Evolutionary conservation across 2,888 invertebrate genomes (phyloP).

Genomic region (Drosophila emarginata): DNA sequence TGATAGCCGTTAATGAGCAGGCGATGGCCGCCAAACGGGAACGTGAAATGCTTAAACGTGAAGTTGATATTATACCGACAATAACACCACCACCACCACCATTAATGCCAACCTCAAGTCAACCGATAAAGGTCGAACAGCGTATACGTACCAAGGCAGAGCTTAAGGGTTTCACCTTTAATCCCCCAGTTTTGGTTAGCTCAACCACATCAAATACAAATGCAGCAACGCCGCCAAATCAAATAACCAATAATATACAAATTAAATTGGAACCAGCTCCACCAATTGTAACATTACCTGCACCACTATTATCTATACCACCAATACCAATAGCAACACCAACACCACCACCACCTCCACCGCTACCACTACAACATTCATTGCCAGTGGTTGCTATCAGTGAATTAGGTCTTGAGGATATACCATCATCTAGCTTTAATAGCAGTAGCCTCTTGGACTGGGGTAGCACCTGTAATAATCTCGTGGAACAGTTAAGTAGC

Average conservation of each 20-base stretch:
- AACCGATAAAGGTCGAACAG: constrained; percentile 55
- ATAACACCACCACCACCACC: constrained; percentile 14
- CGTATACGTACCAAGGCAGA: constrained; percentile 94
- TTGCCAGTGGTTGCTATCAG: background rate
- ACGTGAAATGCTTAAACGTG: constrained; percentile 17
- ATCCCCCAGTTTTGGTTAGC: constrained; percentile 59
- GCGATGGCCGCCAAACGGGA: constrained; percentile 47
- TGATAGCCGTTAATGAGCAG: constrained; percentile 71
- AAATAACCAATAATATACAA: constrained; percentile 54
- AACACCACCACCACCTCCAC: background rate
- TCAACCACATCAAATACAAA: constrained; percentile 35
- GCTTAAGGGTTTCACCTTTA: constrained; percentile 85
- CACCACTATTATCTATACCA: too few species aligned
- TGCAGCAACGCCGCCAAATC: constrained; percentile 32
- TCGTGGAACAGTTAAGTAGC: constrained; percentile 87
- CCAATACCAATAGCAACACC: background rate
- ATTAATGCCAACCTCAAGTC: background rate
- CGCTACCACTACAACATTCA: background rate
- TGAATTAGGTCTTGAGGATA: constrained; percentile 46
- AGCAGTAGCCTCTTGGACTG: constrained; percentile 82
- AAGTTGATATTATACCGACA: constrained; percentile 18
- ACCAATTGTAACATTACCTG: background rate
- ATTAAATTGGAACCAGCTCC: constrained; percentile 60
- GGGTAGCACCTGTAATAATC: constrained; percentile 89
- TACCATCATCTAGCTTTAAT: constrained; percentile 24